A percentile compares a stretch with the other conserved stretches of the same genome.
phyloP scores from a whole-genome alignment of 2,888 invertebrate species.

The Thera britannica region DNA sequence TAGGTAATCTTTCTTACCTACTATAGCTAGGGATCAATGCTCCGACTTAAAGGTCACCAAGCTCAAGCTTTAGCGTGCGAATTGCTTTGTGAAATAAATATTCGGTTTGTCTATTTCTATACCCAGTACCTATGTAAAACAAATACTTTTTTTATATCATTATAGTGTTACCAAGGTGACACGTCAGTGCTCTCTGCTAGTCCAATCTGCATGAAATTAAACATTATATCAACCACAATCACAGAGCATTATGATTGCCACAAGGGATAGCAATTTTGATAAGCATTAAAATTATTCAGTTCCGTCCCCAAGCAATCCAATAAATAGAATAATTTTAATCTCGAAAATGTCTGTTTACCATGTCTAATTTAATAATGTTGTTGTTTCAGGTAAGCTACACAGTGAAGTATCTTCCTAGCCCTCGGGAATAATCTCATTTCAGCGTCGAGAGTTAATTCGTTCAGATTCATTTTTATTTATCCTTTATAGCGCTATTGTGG shows the following conservation, averaged over 20 bases:
- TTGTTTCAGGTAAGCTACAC: constrained; percentile 46
- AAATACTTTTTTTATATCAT: constrained; percentile 20
- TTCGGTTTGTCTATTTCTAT: constrained; percentile 8
- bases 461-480: constrained; percentile 58
- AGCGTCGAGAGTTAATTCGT: constrained; percentile 40
- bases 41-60: constrained; percentile 39
- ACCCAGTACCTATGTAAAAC: constrained; percentile 21
- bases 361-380: constrained; percentile 36
- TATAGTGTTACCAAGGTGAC: not conserved
- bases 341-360: constrained; percentile 18
- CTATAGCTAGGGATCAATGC: constrained; percentile 48
- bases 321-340: constrained; percentile 18
- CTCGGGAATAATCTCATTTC: constrained; percentile 35
- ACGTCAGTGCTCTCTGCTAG: constrained; percentile 2
- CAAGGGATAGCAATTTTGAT: not conserved
- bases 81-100: constrained; percentile 27
- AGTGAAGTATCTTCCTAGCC: constrained; percentile 30
- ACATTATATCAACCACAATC: not conserved
- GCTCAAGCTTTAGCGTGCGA: constrained; percentile 26
- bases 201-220: not conserved
- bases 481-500: constrained; percentile 57
- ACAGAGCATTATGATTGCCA: not conserved
- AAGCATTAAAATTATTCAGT: not conserved
- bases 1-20: no score
- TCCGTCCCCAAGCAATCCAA: constrained; percentile 6